Evolutionary conservation across 2,797 vertebrate genomes (phyloP), one percentile per base, ranked within the genome.

Genomic region (Chelidonichthys spinosus): DNA sequence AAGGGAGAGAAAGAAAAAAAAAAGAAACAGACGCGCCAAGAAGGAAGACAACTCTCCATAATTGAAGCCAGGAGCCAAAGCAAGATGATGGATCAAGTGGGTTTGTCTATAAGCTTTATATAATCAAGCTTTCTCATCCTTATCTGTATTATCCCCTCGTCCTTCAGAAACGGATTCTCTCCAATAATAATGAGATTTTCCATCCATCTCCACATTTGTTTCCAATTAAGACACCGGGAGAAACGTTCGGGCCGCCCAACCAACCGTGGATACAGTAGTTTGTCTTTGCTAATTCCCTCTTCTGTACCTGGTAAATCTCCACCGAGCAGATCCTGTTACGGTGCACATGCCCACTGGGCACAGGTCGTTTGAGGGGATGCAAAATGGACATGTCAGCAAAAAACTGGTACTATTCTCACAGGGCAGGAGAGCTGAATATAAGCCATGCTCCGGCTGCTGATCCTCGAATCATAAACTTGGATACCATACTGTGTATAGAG

Each of bases 41-140:
- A 69, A 63, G 40, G 52, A 84, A 64, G 49, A 71, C 14, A 76
- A 53, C 36, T 54, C 64, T 73, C 40, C 46, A 64, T 80, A 84
- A 89, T 82, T 75, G 59, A 83, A 85, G 63, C 82, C 84, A 87
- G 77, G 43, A 76, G 50, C 62, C 52, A n/a, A 42, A 70, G 76
- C 43, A 66, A 85, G 65, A 79, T 70, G 85, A 86, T 81, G 75
- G 73, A 85, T 87, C 63, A 78, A 79, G 52, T 76, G 74, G 58
- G 55, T 87, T 83, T 87, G 70, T 74, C 56, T 74, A n/a, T 64
- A 63, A 79, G 78, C 74, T 82, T 80, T 55, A 78, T 43, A 72
- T 85, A 89, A 89, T 85, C 64, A 83, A 82, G 72, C 47, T 69
- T 90, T 79, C 66, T 87, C 89, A 79, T 90, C 85, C 86, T 87